Percentiles rank a stretch among this genome's conserved stretches.
phyloP scores from a whole-genome alignment of 2,113 vertebrate genomes.

The Kobus ellipsiprymnus region DNA sequence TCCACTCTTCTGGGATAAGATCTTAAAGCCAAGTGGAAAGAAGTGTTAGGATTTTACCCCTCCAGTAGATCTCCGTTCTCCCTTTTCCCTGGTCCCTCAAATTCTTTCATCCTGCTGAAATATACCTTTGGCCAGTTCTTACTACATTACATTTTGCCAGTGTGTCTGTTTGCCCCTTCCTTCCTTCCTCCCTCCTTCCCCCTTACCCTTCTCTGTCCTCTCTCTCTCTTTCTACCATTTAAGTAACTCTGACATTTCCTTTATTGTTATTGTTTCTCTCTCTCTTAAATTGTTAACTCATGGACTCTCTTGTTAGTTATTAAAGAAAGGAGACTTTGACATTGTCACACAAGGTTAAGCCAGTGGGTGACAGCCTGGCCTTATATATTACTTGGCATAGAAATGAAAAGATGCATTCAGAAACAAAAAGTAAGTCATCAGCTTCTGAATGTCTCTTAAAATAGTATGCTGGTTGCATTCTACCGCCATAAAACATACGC shows the following conservation, averaged over 20 bases:
- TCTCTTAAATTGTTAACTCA: background rate
- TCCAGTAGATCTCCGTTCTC: background rate
- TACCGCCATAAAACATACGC: background rate
- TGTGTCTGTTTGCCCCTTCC: background rate
- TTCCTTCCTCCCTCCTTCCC: background rate
- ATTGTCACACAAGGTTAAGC: conserved; percentile 33
- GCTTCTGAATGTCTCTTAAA: background rate
- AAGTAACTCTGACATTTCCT: background rate
- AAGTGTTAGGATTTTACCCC: background rate
- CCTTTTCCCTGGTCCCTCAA: background rate
- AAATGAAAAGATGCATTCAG: conserved; percentile 1
- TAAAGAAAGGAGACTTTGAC: conserved; percentile 36
- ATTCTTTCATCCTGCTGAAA: background rate
- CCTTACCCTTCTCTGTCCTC: background rate
- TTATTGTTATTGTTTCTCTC: background rate
- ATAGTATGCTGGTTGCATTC: background rate
- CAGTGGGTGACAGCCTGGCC: background rate
- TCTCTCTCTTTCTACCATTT: background rate
- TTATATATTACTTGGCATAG: background rate
- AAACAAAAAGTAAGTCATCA: background rate
- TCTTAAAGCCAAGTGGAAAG: background rate
- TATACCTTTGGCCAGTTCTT: background rate
- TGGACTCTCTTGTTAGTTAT: conserved; percentile 2
- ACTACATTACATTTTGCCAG: background rate
- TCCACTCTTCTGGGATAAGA: background rate